These are phyloP conservation scores for Steatocranus sp. DNA, from an alignment of 2,797 vertebrate genomes.

Conservation along the genomic window DNA sequence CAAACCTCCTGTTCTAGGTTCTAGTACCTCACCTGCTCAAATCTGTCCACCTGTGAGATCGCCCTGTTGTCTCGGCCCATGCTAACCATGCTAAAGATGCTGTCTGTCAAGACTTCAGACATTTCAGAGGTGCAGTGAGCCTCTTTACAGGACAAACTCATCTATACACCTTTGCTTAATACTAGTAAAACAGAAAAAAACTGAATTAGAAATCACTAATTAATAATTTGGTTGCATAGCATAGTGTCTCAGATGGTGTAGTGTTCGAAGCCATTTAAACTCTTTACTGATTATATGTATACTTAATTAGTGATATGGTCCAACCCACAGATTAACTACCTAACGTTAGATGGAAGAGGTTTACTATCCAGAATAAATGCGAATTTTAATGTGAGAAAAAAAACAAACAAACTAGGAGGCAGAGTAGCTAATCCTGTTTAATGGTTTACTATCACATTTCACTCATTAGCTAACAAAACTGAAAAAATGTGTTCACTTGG, in stretches of 20 bases:
- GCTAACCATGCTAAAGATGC: neutral
- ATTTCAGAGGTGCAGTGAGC: neutral
- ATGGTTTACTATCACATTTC: neutral
- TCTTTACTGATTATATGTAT: neutral
- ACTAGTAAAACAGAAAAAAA: neutral
- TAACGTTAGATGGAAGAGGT: neutral
- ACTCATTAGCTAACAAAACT: neutral
- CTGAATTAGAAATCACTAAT: neutral
- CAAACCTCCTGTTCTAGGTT: neutral
- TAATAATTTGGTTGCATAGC: neutral
- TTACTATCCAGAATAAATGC: neutral
- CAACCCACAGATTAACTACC: neutral
- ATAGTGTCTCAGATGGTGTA: neutral
- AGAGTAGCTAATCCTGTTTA: neutral
- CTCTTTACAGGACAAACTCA: neutral
- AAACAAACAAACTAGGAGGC: neutral
- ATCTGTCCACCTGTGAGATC: neutral
- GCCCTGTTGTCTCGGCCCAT: neutral
- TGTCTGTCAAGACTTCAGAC: neutral
- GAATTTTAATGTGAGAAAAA: neutral
- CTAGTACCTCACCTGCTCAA: neutral
- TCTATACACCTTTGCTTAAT: neutral
- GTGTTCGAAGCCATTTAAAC: neutral
- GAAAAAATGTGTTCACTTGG: neutral
- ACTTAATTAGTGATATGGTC: neutral